phyloP scores from a whole-genome alignment of 2,888 invertebrate genomes.

The Drosophila austrosaltans region DNA sequence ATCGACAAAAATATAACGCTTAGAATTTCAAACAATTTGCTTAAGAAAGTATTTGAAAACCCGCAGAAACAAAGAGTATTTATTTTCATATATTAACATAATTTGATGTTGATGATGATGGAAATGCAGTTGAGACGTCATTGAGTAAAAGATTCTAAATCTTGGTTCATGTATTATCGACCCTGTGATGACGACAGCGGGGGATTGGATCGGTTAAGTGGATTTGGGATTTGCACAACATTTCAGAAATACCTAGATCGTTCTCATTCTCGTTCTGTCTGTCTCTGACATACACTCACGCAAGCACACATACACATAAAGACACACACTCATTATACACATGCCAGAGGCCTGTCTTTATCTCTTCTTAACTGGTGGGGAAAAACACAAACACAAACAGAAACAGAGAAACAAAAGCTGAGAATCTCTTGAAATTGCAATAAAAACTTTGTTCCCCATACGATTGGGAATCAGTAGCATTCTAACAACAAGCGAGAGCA shows the following conservation, averaged over 20 bases:
- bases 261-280: constrained; percentile 14
- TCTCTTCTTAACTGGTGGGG: constrained; percentile 7
- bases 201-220: constrained; percentile 27
- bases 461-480: constrained; percentile 9
- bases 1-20: not conserved
- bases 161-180: not conserved
- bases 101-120: not conserved
- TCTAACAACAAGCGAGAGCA: constrained; percentile 3
- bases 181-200: constrained; percentile 25
- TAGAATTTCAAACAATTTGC: not conserved
- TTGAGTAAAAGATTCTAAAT: constrained; percentile 1
- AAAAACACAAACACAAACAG: not conserved
- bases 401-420: not conserved
- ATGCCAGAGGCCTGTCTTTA: constrained; percentile 7
- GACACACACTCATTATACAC: not conserved
- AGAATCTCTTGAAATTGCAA: constrained; percentile 11
- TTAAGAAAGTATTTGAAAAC: not conserved
- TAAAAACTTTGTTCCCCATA: not conserved
- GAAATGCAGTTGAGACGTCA: constrained; percentile 24
- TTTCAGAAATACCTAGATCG: constrained; percentile 13
- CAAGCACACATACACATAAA: not conserved
- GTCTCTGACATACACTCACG: not conserved
- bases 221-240: constrained; percentile 37
- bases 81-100: not conserved
- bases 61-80: not conserved